Percentiles rank a stretch among this genome's conserved stretches.
Conservation (phyloP, 2,888 invertebrate species). For the Adineta ricciae region DNA sequence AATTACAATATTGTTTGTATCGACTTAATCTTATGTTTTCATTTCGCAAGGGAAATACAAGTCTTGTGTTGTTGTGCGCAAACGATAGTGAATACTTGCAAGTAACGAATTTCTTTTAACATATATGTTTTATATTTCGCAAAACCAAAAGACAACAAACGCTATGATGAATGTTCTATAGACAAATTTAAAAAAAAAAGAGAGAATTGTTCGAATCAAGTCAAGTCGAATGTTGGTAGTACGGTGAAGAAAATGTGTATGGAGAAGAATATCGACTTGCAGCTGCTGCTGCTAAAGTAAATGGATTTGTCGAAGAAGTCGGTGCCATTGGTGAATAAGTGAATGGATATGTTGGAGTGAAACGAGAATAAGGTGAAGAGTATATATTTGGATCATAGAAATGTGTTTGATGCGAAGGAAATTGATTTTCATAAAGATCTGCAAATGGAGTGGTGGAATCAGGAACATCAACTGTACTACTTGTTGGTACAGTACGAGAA, state of each 20-base stretch:
- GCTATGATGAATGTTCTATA: not conserved
- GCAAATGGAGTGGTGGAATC: slow-evolving; percentile 3
- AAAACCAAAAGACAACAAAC: not conserved
- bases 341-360: not conserved
- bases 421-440: not conserved
- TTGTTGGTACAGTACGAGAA: not conserved
- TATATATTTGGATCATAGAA: not conserved
- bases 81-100: no score
- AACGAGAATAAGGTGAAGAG: not conserved
- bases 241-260: not conserved
- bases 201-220: not conserved
- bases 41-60: no score
- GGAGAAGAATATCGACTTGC: not conserved
- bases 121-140: not conserved
- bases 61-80: no score
- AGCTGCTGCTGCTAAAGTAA: not conserved
- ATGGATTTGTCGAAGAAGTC: not conserved
- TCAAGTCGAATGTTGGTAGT: not conserved
- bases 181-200: not conserved
- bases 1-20: not conserved
- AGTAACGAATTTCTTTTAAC: not conserved
- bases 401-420: not conserved
- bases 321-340: slow-evolving; percentile 2
- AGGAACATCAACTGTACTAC: not conserved
- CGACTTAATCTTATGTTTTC: no score